Conservation (phyloP, 2,113 vertebrate species). For the Suncus etruscus region DNA sequence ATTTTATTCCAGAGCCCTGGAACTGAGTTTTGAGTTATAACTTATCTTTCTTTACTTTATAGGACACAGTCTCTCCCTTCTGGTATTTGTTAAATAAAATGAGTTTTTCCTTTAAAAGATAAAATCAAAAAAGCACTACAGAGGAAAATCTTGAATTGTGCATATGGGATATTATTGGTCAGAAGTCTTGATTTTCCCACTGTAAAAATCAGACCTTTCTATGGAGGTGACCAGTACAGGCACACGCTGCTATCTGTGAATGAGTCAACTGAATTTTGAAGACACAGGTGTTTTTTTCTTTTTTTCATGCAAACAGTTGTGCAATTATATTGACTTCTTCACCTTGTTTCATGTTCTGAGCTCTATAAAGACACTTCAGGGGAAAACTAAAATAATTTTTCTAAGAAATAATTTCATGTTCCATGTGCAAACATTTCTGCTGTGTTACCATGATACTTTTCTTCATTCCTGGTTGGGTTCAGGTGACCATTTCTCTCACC, state of each 20-base stretch:
- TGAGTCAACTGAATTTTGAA: background rate
- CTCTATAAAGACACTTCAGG: background rate
- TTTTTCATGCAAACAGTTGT: background rate
- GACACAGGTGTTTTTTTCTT: background rate
- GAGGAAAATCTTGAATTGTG: background rate
- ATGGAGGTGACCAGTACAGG: background rate
- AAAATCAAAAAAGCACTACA: too few relatives aligned
- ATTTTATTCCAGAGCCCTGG: too few relatives aligned
- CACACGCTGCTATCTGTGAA: background rate
- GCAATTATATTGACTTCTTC: background rate
- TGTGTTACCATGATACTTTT: background rate
- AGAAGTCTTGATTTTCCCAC: background rate
- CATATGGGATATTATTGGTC: background rate
- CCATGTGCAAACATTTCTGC: background rate
- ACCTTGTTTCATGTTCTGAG: background rate
- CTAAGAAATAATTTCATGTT: background rate
- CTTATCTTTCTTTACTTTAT: too few relatives aligned
- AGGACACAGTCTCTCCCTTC: too few relatives aligned
- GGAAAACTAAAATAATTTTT: background rate
- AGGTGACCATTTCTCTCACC: too few relatives aligned
- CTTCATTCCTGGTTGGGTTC: too few relatives aligned
- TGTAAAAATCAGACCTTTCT: background rate
- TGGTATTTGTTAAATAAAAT: too few relatives aligned
- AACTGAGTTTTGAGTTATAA: too few relatives aligned
- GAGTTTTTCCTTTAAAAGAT: too few relatives aligned